Evolutionary conservation across 2,113 vertebrate genomes (phyloP).

Genomic region (Furnarius figulus): DNA sequence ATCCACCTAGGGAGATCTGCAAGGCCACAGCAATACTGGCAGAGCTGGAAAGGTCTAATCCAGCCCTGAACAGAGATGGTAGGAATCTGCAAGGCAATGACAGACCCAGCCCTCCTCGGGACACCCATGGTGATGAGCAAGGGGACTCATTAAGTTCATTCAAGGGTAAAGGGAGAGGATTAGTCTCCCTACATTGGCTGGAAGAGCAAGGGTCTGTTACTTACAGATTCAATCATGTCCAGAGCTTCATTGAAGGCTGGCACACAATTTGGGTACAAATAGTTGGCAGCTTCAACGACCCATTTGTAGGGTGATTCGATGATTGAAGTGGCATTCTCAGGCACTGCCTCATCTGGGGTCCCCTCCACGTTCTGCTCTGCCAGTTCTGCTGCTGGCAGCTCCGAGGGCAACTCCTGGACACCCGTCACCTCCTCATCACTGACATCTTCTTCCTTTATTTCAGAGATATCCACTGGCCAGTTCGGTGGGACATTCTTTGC

Average conservation of each 20-base stretch:
- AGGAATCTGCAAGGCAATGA: neutral
- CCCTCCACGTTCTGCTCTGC: conserved; percentile 39
- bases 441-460: conserved; percentile 72
- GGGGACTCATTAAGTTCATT: neutral
- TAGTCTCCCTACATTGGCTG: neutral
- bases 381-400: conserved; percentile 14
- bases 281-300: conserved; percentile 89
- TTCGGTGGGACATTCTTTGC: neutral
- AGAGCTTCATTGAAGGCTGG: conserved; percentile 87
- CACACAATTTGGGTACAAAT: conserved; percentile 79
- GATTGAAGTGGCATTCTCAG: conserved; percentile 53
- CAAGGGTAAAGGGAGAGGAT: neutral
- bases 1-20: neutral
- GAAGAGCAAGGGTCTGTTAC: neutral
- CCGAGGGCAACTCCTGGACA: neutral
- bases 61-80: neutral
- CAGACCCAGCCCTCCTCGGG: neutral
- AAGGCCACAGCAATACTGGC: neutral
- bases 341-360: neutral
- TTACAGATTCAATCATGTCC: conserved; percentile 93
- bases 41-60: neutral
- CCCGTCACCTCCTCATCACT: conserved; percentile 57
- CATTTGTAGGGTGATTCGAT: conserved; percentile 77
- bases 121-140: neutral
- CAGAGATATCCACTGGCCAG: conserved; percentile 13